Percentiles rank a stretch among this genome's conserved stretches.
Evolutionary conservation across 2,888 invertebrate genomes (phyloP).

Genomic region (Phania funesta): DNA sequence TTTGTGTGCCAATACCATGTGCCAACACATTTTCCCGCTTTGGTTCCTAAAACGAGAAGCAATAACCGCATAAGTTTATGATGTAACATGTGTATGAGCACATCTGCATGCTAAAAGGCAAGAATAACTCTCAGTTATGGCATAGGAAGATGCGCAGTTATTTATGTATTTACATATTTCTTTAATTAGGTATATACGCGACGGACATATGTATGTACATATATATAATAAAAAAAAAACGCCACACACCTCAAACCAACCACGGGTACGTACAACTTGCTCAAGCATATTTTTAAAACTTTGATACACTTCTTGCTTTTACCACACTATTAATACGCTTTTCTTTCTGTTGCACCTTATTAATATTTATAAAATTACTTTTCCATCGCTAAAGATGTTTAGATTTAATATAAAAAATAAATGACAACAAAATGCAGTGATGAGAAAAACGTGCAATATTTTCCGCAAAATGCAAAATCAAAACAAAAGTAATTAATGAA

Average conservation of each 20-base stretch:
- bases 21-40: slow-evolving; percentile 73
- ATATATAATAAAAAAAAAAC: not conserved
- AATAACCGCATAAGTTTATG: slow-evolving; percentile 33
- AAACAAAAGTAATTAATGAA: slow-evolving; percentile 35
- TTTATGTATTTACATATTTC: not conserved
- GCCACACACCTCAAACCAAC: slow-evolving; percentile 79
- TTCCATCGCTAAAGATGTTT: not conserved
- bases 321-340: not conserved
- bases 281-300: slow-evolving; percentile 67
- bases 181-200: not conserved
- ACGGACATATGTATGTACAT: not conserved
- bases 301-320: not conserved
- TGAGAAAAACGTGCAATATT: slow-evolving; percentile 49
- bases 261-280: slow-evolving; percentile 75
- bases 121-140: not conserved
- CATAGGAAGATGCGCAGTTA: slow-evolving; percentile 6
- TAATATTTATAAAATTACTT: slow-evolving; percentile 9
- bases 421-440: not conserved
- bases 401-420: not conserved
- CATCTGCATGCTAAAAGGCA: not conserved
- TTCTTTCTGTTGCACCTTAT: not conserved
- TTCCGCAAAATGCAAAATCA: slow-evolving; percentile 55
- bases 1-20: slow-evolving; percentile 81
- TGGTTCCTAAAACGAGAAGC: slow-evolving; percentile 72
- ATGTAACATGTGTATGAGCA: slow-evolving; percentile 36